These are phyloP conservation scores for Drosophila elegans DNA, from an alignment of 1,140 invertebrate genomes.

Conservation along the genomic window DNA sequence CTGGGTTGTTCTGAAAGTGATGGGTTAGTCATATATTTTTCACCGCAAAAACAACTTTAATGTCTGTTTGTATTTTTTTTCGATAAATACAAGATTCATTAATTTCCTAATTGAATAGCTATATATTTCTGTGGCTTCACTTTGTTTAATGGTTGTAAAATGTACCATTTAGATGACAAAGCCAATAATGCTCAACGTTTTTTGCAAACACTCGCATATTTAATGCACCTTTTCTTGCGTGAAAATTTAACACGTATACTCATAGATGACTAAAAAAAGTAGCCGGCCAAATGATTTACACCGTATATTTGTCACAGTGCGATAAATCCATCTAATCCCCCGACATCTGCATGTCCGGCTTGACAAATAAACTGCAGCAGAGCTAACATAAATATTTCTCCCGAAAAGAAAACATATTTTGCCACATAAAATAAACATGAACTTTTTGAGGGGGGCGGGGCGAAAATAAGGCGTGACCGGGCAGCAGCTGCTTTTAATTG, in stretches of 20 bases:
- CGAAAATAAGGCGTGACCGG: slow-evolving; percentile 15
- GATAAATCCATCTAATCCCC: slow-evolving; percentile 77
- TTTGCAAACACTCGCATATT: slow-evolving; percentile 22
- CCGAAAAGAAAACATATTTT: slow-evolving; percentile 57
- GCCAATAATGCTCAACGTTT: slow-evolving; percentile 5
- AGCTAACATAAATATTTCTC: slow-evolving; percentile 70
- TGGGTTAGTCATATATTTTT: background rate
- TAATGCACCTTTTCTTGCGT: slow-evolving; percentile 17
- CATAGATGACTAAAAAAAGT: slow-evolving; percentile 5
- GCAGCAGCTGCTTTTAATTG: slow-evolving; percentile 69
- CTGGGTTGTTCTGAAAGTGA: background rate
- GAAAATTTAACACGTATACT: slow-evolving; percentile 19
- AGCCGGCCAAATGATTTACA: slow-evolving; percentile 39
- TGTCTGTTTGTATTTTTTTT: no score
- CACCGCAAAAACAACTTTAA: background rate
- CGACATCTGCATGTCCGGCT: slow-evolving; percentile 63
- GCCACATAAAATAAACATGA: slow-evolving; percentile 47
- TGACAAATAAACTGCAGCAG: slow-evolving; percentile 73
- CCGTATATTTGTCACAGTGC: slow-evolving; percentile 57
- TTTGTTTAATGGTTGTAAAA: background rate
- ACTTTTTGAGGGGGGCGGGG: background rate
- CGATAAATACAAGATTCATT: no score
- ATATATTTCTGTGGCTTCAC: background rate
- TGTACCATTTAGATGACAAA: background rate
- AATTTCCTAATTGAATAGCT: no score